A percentile compares a stretch with the other conserved stretches of the same genome.
These are phyloP conservation scores for Danio choprae DNA, from an alignment of 2,797 vertebrate species.

Conservation along the genomic window DNA sequence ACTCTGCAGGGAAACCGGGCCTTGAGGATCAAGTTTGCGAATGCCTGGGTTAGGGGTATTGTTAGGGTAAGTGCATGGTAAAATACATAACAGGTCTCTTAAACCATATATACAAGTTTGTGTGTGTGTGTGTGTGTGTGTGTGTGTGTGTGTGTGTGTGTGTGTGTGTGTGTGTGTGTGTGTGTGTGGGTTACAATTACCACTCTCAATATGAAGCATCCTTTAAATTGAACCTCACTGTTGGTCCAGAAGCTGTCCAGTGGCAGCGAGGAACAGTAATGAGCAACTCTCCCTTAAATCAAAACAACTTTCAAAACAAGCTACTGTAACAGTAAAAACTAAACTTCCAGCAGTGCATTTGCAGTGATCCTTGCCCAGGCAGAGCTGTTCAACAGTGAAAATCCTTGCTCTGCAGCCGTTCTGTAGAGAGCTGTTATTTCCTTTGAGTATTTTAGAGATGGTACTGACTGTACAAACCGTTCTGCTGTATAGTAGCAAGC, in stretches of 20 bases:
- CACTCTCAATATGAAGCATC: constrained; percentile 3
- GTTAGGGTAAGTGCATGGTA: too few species aligned
- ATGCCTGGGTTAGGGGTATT: too few species aligned
- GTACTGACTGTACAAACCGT: constrained; percentile 22
- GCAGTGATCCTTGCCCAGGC: not conserved
- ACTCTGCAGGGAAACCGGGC: too few species aligned
- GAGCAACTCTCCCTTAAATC: constrained; percentile 26
- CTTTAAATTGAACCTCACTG: constrained; percentile 52
- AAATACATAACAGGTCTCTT: too few species aligned
- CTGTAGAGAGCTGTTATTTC: constrained; percentile 46
- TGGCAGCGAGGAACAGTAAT: constrained; percentile 25
- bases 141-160: too few species aligned
- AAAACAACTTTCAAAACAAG: constrained; percentile 31
- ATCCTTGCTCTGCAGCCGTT: constrained; percentile 3
- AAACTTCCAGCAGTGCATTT: constrained; percentile 11
- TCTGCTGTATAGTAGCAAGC: constrained; percentile 42
- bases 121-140: too few species aligned
- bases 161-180: too few species aligned
- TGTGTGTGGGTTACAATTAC: too few species aligned
- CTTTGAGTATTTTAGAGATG: constrained; percentile 40
- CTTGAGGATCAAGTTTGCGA: too few species aligned
- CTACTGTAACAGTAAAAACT: constrained; percentile 13
- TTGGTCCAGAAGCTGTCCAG: constrained; percentile 23
- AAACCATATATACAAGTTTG: too few species aligned
- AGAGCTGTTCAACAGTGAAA: constrained; percentile 1